Percentiles rank a stretch among this genome's conserved stretches.
Conservation (phyloP, 1,140 invertebrate genomes). For the Maconellicoccus hirsutus region DNA sequence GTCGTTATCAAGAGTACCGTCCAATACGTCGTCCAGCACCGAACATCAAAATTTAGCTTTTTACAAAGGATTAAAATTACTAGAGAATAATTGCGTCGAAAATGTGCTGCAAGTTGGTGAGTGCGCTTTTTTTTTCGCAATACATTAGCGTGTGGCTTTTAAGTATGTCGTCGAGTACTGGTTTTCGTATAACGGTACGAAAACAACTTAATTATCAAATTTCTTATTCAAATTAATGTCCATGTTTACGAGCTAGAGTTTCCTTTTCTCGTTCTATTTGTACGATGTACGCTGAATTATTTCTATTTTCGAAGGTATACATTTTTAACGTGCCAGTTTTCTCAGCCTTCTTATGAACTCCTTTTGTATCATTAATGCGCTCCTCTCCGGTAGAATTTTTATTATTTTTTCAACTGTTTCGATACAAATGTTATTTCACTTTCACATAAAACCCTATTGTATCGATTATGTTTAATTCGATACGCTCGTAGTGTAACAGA, state of each 20-base stretch:
- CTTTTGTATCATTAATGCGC: too few relatives aligned
- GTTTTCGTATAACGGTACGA: conserved; percentile 6
- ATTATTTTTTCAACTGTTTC: too few relatives aligned
- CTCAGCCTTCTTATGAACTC: too few relatives aligned
- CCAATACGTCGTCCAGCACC: conserved; percentile 32
- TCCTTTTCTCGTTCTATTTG: neutral
- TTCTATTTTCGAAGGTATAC: too few relatives aligned
- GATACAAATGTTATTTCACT: neutral
- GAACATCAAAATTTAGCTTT: conserved; percentile 70
- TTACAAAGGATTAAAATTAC: conserved; percentile 68
- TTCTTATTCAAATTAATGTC: conserved; percentile 9
- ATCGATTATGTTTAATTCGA: neutral
- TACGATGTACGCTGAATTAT: too few relatives aligned
- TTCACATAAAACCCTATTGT: neutral
- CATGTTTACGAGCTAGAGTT: neutral
- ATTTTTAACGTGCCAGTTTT: too few relatives aligned
- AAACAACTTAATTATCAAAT: conserved; percentile 10
- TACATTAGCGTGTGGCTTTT: neutral
- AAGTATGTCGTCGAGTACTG: conserved; percentile 2
- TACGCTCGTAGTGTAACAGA: neutral
- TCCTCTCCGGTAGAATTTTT: too few relatives aligned
- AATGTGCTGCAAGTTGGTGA: conserved; percentile 80
- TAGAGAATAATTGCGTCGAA: conserved; percentile 65
- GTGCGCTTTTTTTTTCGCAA: conserved; percentile 36
- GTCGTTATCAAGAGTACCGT: conserved; percentile 49